Base-by-base conservation (phyloP, 2,888 invertebrate species). In the Patella pellucida region DNA sequence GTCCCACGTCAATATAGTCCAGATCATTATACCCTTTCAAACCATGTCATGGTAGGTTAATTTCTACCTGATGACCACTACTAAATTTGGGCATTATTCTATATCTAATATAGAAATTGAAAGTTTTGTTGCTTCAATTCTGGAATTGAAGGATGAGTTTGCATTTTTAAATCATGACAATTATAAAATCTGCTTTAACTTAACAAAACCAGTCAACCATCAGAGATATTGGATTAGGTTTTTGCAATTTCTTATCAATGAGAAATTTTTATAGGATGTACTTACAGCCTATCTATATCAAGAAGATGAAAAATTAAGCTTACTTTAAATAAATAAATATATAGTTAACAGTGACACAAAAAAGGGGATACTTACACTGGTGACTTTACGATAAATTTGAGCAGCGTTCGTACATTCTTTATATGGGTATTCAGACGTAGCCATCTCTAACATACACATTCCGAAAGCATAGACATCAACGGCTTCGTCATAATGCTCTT, bases 391-490 rank as follows among this genome's bases (percentile, higher is more conserved):
- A 92, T 99, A 99, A 84, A 99, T 99, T 93, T 99, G 99, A 78
- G 98, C 99, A 56, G 99, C 98, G 41, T 98, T 98, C 80, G 95
- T 96, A 91, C 99, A 99, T 92, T 99, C 99, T 81, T 96, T 96
- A 92, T 99, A 99, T 0, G 99, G 99, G 92, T 99, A 99, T 91
- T 99, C 99, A 68, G 97, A 97, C 72, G 99, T 99, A 62, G 98
- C 98, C 99, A 99, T 99, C 93, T 99, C 99, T 88, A 99, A 93
- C 97, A 99, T 98, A 92, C 99, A 99, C 99, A 99, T 99, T 67
- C 99, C 99, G 92, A 99, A 99, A 15, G 99, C 99, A 92, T 99
- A 99, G 77, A 99, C 98, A 91, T 99, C 99, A 19, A 99, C 99
- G 14, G 96, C 95, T 92, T 99, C 99, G 91, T 99, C 99, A 92